Evolutionary conservation across 2,888 invertebrate species (phyloP).

Genomic region (Meloe dianella): DNA sequence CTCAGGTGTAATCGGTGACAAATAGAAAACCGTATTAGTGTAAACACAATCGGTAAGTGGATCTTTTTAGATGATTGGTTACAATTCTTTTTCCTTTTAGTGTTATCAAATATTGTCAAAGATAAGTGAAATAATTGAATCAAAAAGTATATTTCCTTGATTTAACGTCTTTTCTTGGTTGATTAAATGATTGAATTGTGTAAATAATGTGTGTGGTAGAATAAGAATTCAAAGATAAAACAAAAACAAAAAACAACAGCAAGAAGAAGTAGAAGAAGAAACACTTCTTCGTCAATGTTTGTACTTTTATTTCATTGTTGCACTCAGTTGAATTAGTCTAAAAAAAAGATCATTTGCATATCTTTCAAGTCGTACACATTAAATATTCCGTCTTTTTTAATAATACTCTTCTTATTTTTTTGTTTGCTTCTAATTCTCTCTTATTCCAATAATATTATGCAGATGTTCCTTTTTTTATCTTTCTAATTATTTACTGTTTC

Average conservation of each 20-base stretch:
- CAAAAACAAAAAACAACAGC: no score
- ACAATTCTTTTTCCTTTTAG: background rate
- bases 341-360: background rate
- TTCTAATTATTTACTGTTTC: background rate
- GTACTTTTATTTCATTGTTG: background rate
- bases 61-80: background rate
- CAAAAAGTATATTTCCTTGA: background rate
- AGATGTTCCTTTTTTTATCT: background rate
- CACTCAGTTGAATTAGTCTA: background rate
- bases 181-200: background rate
- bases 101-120: background rate
- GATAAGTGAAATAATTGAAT: background rate
- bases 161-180: background rate
- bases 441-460: background rate
- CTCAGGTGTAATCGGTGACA: background rate
- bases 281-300: background rate
- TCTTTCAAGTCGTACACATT: background rate
- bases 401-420: background rate
- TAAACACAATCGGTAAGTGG: conserved; percentile 2
- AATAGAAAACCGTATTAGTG: background rate
- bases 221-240: background rate
- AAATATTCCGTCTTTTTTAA: background rate
- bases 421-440: background rate
- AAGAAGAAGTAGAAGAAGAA: background rate
- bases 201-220: background rate